phyloP scores from a whole-genome alignment of 2,888 invertebrate species.

The Doris montereyensis region DNA sequence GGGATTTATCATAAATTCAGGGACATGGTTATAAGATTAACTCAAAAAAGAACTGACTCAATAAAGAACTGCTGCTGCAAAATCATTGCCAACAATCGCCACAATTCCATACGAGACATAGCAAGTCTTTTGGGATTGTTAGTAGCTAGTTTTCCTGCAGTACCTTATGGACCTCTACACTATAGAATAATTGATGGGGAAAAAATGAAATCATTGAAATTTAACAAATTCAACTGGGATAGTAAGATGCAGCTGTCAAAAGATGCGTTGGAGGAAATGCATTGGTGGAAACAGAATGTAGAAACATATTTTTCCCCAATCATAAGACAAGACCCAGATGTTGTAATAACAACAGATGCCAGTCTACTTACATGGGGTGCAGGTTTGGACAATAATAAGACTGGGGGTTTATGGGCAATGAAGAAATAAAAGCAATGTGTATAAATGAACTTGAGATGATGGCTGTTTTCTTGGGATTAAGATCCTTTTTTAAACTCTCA shows the following conservation, averaged over 20 bases:
- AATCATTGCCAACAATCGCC: background rate
- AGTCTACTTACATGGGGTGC: constrained; percentile 23
- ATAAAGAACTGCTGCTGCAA: no score
- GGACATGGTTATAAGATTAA: no score
- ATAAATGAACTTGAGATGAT: constrained; percentile 11
- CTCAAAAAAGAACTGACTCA: no score
- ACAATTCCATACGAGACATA: background rate
- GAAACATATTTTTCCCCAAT: background rate
- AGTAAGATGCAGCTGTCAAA: background rate
- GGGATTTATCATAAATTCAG: background rate
- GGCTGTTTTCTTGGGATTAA: background rate
- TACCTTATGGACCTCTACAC: constrained; percentile 21
- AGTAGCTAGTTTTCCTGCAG: constrained; percentile 17
- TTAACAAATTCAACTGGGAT: constrained; percentile 38
- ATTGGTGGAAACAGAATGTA: constrained; percentile 37
- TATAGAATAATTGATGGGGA: constrained; percentile 32
- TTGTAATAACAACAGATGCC: constrained; percentile 15
- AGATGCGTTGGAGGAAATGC: constrained; percentile 17
- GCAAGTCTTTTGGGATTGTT: constrained; percentile 25
- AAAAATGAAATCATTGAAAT: constrained; percentile 29
- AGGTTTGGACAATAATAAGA: background rate
- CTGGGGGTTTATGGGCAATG: background rate
- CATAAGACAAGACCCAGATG: background rate
- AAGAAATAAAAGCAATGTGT: background rate
- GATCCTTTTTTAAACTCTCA: background rate